Conservation (phyloP, 2,113 vertebrate genomes). For the Tylochromis polylepis region DNA sequence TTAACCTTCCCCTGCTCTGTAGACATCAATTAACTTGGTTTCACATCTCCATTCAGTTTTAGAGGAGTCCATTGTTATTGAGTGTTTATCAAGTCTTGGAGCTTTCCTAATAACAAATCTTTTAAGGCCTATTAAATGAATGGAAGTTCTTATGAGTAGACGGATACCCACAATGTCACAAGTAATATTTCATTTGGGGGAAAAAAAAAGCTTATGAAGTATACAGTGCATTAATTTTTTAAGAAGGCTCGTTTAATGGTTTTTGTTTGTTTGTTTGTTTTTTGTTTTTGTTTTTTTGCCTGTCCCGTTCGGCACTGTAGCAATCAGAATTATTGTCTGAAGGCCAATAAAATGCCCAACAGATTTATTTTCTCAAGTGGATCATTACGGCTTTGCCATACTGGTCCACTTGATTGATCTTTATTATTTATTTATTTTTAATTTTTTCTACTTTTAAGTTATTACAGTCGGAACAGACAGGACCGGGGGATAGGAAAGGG, state of each 20-base stretch:
- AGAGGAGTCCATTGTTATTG: background rate
- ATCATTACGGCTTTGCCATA: too few relatives aligned
- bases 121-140: background rate
- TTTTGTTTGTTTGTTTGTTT: too few relatives aligned
- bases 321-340: too few relatives aligned
- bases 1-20: background rate
- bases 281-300: too few relatives aligned
- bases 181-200: background rate
- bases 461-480: too few relatives aligned
- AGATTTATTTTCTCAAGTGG: too few relatives aligned
- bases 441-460: too few relatives aligned
- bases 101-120: background rate
- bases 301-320: too few relatives aligned
- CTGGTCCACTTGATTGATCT: too few relatives aligned
- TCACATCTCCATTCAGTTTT: background rate
- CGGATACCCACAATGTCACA: background rate
- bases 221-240: background rate
- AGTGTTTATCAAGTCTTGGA: background rate
- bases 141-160: background rate
- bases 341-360: too few relatives aligned
- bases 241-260: background rate
- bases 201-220: accelerated
- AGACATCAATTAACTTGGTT: background rate
- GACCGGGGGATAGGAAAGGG: too few relatives aligned
- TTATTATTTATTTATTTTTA: too few relatives aligned